Conservation (phyloP, 2,797 vertebrate genomes). For the Melanotaenia nigrans region DNA sequence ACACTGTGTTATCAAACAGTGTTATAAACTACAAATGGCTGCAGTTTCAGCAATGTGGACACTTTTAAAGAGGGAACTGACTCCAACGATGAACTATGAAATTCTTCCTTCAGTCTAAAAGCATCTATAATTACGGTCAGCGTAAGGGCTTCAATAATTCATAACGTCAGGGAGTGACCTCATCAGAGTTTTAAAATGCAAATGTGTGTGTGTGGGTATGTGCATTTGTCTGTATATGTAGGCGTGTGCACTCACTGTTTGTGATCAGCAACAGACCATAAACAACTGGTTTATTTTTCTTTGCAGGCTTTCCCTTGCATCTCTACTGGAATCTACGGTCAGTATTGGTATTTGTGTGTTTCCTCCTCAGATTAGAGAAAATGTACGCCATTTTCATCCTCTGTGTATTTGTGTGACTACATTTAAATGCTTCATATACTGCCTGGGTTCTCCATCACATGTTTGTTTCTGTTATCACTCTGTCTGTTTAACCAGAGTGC, state of each 20-base stretch:
- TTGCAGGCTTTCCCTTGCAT: slow-evolving; percentile 85
- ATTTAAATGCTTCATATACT: background rate
- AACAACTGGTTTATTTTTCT: slow-evolving; percentile 49
- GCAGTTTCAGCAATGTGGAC: too few species aligned
- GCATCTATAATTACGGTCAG: background rate
- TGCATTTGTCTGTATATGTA: background rate
- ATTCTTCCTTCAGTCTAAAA: background rate
- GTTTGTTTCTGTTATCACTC: slow-evolving; percentile 43
- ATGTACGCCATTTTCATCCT: slow-evolving; percentile 12
- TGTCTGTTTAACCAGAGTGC: slow-evolving; percentile 44
- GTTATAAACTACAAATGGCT: background rate
- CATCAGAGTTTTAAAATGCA: background rate
- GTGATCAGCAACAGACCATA: slow-evolving; percentile 38
- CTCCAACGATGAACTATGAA: background rate
- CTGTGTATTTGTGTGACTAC: slow-evolving; percentile 1
- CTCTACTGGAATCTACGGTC: slow-evolving; percentile 86
- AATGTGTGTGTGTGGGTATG: background rate
- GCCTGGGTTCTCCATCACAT: slow-evolving; percentile 25
- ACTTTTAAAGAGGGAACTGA: background rate
- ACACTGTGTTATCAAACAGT: background rate
- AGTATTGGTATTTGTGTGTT: slow-evolving; percentile 49
- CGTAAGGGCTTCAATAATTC: background rate
- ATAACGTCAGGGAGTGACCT: background rate
- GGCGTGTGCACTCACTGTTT: slow-evolving; percentile 7
- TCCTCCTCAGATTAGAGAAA: slow-evolving; percentile 20